phyloP scores from a whole-genome alignment of 2,113 vertebrate genomes.

The Pagrus major region DNA sequence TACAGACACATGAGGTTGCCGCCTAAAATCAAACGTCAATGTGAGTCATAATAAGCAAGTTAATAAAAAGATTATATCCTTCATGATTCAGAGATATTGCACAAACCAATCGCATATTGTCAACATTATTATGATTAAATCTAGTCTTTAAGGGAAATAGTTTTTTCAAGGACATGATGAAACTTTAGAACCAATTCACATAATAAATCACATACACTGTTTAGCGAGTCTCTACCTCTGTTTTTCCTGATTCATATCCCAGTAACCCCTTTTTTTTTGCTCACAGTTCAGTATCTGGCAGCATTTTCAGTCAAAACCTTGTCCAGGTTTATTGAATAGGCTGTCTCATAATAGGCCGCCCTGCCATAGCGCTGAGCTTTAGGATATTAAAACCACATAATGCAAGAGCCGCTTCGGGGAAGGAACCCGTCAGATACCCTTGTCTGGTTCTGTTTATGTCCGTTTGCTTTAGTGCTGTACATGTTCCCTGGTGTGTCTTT shows the following conservation, averaged over 20 bases:
- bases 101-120: constrained; percentile 9
- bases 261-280: neutral
- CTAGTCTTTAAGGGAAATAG: constrained; percentile 27
- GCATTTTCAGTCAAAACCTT: constrained; percentile 36
- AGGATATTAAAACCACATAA: constrained; percentile 70
- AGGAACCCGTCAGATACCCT: constrained; percentile 46
- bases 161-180: constrained; percentile 24
- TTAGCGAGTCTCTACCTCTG: constrained; percentile 22
- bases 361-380: constrained; percentile 29
- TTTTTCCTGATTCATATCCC: constrained; percentile 21
- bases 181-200: constrained; percentile 10
- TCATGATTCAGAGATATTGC: neutral
- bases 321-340: constrained; percentile 48
- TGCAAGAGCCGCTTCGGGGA: constrained; percentile 36
- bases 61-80: neutral
- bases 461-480: constrained; percentile 57
- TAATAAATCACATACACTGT: constrained; percentile 30
- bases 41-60: too few species aligned
- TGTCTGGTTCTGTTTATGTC: constrained; percentile 74
- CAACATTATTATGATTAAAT: constrained; percentile 4
- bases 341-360: constrained; percentile 34
- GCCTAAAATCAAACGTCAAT: too few species aligned
- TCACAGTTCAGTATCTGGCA: constrained; percentile 14
- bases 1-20: too few species aligned
- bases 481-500: constrained; percentile 61